Percentiles rank a stretch among this genome's conserved stretches.
phyloP scores from a whole-genome alignment of 1,140 invertebrate species.

The Trinorchestia longiramus region DNA sequence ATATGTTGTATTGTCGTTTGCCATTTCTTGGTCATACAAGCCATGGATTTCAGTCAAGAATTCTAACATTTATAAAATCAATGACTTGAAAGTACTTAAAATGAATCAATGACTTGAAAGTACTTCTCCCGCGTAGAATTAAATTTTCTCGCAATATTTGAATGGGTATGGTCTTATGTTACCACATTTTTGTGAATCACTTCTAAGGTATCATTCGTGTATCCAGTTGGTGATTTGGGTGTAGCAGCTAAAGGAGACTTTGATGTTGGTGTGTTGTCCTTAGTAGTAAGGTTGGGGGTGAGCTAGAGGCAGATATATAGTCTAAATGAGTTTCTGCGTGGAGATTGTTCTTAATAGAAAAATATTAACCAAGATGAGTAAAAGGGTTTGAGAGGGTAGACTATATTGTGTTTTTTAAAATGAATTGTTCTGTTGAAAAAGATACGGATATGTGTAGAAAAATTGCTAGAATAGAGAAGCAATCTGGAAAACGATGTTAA shows the following conservation, averaged over 20 bases:
- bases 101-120: too few species aligned
- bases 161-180: too few species aligned
- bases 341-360: background rate
- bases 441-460: background rate
- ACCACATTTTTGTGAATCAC: too few species aligned
- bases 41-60: background rate
- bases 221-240: too few species aligned
- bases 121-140: background rate
- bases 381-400: background rate
- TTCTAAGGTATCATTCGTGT: too few species aligned
- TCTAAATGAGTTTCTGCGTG: background rate
- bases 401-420: background rate
- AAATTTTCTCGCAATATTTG: background rate
- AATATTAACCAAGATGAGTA: background rate
- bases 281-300: background rate
- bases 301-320: background rate
- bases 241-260: background rate
- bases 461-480: background rate
- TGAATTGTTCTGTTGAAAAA: background rate
- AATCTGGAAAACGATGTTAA: background rate
- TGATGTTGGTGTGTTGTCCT: background rate
- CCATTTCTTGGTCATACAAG: background rate
- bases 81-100: too few species aligned
- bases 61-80: too few species aligned
- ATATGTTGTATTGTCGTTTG: background rate